Evolutionary conservation across 2,797 vertebrate genomes (phyloP).

Genomic region (Lithobates pipiens): DNA sequence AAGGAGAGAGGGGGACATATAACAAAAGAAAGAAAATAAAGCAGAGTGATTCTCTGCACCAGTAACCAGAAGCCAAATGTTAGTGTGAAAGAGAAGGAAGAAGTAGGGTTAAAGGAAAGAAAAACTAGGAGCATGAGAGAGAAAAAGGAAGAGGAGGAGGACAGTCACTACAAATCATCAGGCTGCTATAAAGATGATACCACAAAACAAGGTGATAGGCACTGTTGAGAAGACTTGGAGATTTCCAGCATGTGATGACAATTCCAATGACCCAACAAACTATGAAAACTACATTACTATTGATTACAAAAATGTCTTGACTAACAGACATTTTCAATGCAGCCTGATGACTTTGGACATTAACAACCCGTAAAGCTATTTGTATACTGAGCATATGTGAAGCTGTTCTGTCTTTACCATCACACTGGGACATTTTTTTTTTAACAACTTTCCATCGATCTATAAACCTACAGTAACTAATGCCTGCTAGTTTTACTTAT

Average conservation of each 20-base stretch:
- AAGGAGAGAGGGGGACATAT: slow-evolving; percentile 29
- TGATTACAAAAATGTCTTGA: neutral
- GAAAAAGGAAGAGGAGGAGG: neutral
- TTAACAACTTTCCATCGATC: neutral
- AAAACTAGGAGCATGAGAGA: slow-evolving; percentile 7
- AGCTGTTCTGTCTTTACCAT: neutral
- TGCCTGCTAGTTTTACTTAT: neutral
- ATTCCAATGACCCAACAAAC: neutral
- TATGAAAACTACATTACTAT: neutral
- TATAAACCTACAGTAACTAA: neutral
- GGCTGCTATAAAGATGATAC: neutral
- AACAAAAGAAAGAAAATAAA: slow-evolving; percentile 57
- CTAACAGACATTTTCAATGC: neutral
- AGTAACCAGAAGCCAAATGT: slow-evolving; percentile 24
- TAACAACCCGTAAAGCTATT: neutral
- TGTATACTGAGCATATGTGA: neutral
- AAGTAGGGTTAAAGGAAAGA: slow-evolving; percentile 8
- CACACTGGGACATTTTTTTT: neutral
- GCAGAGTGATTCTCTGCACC: slow-evolving; percentile 55
- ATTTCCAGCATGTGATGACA: neutral
- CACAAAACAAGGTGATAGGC: neutral
- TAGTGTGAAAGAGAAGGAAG: slow-evolving; percentile 34
- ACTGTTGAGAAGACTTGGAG: neutral
- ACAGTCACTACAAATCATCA: slow-evolving; percentile 35
- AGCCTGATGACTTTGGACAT: slow-evolving; percentile 17